Conservation (phyloP, 1,140 invertebrate genomes). For the Scaptomyza pallida region DNA sequence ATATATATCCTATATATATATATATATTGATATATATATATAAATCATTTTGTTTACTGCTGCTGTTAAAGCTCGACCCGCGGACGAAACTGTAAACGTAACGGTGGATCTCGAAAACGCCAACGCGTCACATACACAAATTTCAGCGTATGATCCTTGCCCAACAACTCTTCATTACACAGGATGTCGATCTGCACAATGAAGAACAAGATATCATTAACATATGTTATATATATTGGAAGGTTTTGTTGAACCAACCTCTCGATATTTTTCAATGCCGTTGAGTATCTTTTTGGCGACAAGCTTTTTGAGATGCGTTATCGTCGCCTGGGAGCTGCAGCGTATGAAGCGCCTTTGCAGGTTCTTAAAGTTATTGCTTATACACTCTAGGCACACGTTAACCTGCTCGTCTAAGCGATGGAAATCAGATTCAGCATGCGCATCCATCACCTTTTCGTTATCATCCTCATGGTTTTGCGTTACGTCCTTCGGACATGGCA, state of each 20-base stretch:
- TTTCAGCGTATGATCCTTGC: slow-evolving; percentile 99
- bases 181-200: slow-evolving; percentile 95
- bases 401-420: slow-evolving; percentile 98
- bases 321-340: slow-evolving; percentile 97
- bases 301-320: slow-evolving; percentile 98
- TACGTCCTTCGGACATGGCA: slow-evolving; percentile 95
- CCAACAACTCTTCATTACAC: slow-evolving; percentile 98
- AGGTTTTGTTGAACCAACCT: slow-evolving; percentile 86
- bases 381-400: slow-evolving; percentile 95
- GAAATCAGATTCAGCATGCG: slow-evolving; percentile 94
- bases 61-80: slow-evolving; percentile 85
- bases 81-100: slow-evolving; percentile 93
- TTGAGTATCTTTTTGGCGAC: slow-evolving; percentile 97
- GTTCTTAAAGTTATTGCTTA: slow-evolving; percentile 92
- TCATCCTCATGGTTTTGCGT: slow-evolving; percentile 86
- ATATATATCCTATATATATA: slow-evolving; percentile 8
- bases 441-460: slow-evolving; percentile 84
- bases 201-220: background rate
- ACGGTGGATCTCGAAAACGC: slow-evolving; percentile 96
- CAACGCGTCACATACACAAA: slow-evolving; percentile 99
- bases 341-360: slow-evolving; percentile 95
- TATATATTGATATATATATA: slow-evolving; percentile 42
- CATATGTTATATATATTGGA: background rate
- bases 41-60: slow-evolving; percentile 65
- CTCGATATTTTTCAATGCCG: slow-evolving; percentile 96